phyloP scores from a whole-genome alignment of 2,888 invertebrate genomes.

The Dugesia japonica region DNA sequence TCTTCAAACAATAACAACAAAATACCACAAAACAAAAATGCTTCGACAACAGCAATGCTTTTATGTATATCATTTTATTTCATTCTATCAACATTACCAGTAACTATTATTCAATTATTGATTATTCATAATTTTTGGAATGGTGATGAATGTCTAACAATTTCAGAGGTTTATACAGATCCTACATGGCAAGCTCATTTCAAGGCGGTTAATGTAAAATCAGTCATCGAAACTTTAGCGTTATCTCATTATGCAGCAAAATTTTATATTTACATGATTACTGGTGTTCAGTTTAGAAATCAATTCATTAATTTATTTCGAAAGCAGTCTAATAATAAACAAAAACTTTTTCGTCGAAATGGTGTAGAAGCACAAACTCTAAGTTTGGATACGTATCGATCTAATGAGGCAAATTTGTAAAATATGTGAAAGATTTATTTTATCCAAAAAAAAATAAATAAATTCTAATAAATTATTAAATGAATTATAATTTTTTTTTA shows the following conservation, averaged over 20 bases:
- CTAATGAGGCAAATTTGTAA: not conserved
- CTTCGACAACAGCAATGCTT: slow-evolving; percentile 21
- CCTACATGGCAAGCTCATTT: slow-evolving; percentile 40
- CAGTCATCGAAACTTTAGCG: slow-evolving; percentile 37
- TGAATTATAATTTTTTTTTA: no score
- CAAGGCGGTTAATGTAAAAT: not conserved
- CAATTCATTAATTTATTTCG: not conserved
- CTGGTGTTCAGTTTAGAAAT: slow-evolving; percentile 43
- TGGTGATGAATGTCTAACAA: slow-evolving; percentile 37
- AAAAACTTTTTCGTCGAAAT: not conserved
- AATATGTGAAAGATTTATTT: no score
- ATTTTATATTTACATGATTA: slow-evolving; percentile 44
- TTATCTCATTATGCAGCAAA: slow-evolving; percentile 34
- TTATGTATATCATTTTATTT: slow-evolving; percentile 27
- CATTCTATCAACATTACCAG: slow-evolving; percentile 22
- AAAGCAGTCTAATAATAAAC: not conserved
- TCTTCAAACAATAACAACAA: not conserved
- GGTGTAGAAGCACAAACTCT: not conserved
- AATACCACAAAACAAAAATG: not conserved
- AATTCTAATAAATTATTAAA: no score
- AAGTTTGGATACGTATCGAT: not conserved
- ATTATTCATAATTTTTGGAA: slow-evolving; percentile 35
- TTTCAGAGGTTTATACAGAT: slow-evolving; percentile 38
- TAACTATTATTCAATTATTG: slow-evolving; percentile 15
- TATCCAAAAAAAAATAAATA: no score